A percentile compares a stretch with the other conserved stretches of the same genome.
Conservation (phyloP, 2,888 invertebrate genomes). For the Nycteola revayana region DNA sequence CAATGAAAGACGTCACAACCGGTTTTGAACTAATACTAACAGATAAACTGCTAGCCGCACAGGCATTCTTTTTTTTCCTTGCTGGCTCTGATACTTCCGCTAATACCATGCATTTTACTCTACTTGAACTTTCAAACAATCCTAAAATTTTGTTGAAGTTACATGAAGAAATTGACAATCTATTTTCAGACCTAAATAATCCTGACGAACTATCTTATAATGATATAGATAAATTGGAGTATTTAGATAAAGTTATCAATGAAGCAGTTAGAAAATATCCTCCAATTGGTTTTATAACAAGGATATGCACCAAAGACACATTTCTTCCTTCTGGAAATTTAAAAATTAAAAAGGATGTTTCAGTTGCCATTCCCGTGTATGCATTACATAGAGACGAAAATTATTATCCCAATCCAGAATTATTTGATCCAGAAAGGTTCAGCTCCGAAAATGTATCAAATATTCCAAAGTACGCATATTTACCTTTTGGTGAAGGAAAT, state of each 20-base stretch:
- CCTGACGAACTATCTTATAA: constrained; percentile 48
- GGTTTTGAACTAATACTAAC: constrained; percentile 49
- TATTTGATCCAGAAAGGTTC: constrained; percentile 75
- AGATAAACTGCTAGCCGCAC: constrained; percentile 59
- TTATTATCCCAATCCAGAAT: constrained; percentile 56
- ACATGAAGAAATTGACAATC: constrained; percentile 58
- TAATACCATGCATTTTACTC: constrained; percentile 54
- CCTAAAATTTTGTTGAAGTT: constrained; percentile 51
- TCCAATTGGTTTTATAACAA: constrained; percentile 46
- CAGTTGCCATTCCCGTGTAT: constrained; percentile 43
- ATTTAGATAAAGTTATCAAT: constrained; percentile 60
- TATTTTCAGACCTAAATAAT: constrained; percentile 31
- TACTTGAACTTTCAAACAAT: constrained; percentile 58
- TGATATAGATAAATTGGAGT: constrained; percentile 52
- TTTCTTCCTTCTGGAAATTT: constrained; percentile 41
- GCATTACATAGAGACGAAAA: constrained; percentile 57
- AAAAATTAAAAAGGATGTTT: constrained; percentile 40
- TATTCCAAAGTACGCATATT: constrained; percentile 52
- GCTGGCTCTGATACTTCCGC: constrained; percentile 72
- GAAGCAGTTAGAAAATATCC: constrained; percentile 60
- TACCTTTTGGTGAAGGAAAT: constrained; percentile 78
- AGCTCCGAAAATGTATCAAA: constrained; percentile 36
- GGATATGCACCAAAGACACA: constrained; percentile 48
- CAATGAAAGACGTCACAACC: constrained; percentile 45
- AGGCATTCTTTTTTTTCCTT: constrained; percentile 70